Evolutionary conservation across 2,888 invertebrate genomes (phyloP).

Genomic region (Odiellus spinosus): DNA sequence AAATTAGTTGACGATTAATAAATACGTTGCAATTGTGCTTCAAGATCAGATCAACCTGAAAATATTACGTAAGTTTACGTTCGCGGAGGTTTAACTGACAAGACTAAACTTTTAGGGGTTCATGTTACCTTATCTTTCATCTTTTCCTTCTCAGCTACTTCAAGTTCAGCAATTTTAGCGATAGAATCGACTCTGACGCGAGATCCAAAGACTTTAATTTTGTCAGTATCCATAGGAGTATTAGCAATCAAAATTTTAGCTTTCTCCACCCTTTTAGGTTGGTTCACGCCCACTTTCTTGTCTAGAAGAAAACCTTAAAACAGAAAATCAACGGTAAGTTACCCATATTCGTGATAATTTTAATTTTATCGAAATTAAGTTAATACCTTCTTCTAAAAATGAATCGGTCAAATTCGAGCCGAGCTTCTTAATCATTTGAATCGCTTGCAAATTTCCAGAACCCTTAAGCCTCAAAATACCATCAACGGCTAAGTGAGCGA

Average conservation of each 20-base stretch:
- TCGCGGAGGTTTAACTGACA: too few species aligned
- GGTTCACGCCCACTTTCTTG: conserved; percentile 92
- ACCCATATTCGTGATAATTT: too few species aligned
- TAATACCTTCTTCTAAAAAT: conserved; percentile 67
- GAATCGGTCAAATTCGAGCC: conserved; percentile 88
- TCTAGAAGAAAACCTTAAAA: conserved; percentile 65
- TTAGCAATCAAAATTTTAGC: conserved; percentile 95
- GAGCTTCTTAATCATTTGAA: conserved; percentile 93
- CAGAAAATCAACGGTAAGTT: not conserved
- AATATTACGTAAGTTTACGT: too few species aligned
- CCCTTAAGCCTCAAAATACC: conserved; percentile 88
- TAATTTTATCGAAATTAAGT: too few species aligned
- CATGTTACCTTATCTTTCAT: conserved; percentile 89
- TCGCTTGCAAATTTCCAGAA: conserved; percentile 83
- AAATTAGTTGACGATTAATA: conserved; percentile 95
- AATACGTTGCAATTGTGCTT: conserved; percentile 92
- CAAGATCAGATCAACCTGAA: conserved; percentile 56
- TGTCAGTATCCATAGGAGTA: conserved; percentile 99
- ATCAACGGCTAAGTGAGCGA: conserved; percentile 85
- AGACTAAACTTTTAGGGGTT: too few species aligned
- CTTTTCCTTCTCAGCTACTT: conserved; percentile 95
- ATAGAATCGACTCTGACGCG: conserved; percentile 47
- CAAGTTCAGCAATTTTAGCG: conserved; percentile 82
- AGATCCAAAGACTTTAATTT: conserved; percentile 95
- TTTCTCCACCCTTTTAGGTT: conserved; percentile 87